A percentile compares a stretch with the other conserved stretches of the same genome.
Conservation (phyloP, 1,140 invertebrate species). For the Frieseomelitta varia region DNA sequence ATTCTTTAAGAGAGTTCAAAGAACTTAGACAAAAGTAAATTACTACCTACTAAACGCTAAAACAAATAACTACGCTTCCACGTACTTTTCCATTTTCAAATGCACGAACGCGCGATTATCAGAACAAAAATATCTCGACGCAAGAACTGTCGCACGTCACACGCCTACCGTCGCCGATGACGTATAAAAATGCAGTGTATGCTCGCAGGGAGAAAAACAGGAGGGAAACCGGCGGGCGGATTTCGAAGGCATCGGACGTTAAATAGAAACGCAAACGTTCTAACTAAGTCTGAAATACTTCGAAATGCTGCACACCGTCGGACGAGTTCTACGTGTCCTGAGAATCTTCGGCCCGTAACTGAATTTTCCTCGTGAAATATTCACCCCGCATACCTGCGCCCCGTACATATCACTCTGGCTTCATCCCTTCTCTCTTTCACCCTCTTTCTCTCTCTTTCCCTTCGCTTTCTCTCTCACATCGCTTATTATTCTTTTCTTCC, state of each 20-base stretch:
- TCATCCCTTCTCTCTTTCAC: slow-evolving; percentile 63
- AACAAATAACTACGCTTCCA: no score
- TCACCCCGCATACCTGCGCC: slow-evolving; percentile 77
- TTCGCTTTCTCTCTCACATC: slow-evolving; percentile 26
- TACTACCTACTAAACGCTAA: background rate
- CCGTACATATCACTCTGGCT: slow-evolving; percentile 77
- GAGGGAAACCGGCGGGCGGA: slow-evolving; percentile 60
- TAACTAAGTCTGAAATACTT: slow-evolving; percentile 80
- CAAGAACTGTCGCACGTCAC: background rate
- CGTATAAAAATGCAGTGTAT: slow-evolving; percentile 59
- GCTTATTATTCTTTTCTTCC: slow-evolving; percentile 32
- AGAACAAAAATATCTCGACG: background rate
- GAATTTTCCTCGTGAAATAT: slow-evolving; percentile 81
- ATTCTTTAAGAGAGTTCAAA: no score
- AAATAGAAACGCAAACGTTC: slow-evolving; percentile 80
- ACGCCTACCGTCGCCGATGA: background rate
- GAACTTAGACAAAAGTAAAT: no score
- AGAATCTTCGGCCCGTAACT: slow-evolving; percentile 79
- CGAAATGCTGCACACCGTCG: slow-evolving; percentile 72
- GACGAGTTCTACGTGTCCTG: slow-evolving; percentile 76
- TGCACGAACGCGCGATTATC: background rate
- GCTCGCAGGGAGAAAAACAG: slow-evolving; percentile 49
- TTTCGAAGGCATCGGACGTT: slow-evolving; percentile 69
- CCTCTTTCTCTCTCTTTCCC: slow-evolving; percentile 2
- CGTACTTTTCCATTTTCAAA: background rate